Percentiles rank a stretch among this genome's conserved stretches.
Evolutionary conservation across 1,140 invertebrate species (phyloP).

Genomic region (Eriosoma lanigerum): DNA sequence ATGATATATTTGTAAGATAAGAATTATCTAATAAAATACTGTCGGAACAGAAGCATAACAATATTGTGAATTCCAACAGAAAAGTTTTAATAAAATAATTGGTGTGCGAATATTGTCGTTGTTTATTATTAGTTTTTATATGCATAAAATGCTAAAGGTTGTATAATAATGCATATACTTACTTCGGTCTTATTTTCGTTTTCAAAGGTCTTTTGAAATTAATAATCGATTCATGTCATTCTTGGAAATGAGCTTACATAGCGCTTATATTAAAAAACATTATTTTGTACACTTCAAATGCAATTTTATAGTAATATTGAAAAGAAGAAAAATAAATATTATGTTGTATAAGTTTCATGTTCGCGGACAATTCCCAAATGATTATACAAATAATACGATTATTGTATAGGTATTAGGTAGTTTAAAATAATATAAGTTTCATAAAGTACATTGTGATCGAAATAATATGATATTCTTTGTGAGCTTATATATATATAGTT

Average conservation of each 20-base stretch:
- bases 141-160: too few relatives aligned
- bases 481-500: too few relatives aligned
- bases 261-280: not conserved
- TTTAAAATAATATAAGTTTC: not conserved
- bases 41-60: too few relatives aligned
- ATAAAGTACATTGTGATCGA: too few relatives aligned
- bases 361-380: not conserved
- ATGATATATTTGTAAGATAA: too few relatives aligned
- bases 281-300: not conserved
- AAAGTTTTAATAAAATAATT: not conserved
- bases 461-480: too few relatives aligned
- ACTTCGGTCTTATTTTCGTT: not conserved
- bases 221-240: slow-evolving; percentile 2
- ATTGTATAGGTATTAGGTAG: slow-evolving; percentile 1
- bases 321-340: not conserved
- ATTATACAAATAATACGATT: not conserved
- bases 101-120: not conserved
- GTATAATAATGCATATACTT: not conserved
- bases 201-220: slow-evolving; percentile 19
- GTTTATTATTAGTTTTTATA: not conserved
- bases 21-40: too few relatives aligned
- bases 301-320: not conserved
- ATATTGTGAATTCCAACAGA: too few relatives aligned
- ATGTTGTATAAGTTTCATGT: not conserved
- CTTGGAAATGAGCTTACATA: slow-evolving; percentile 7